These are phyloP conservation scores for Tolypeutes matacus DNA, from an alignment of 2,797 vertebrate species.

Conservation along the genomic window DNA sequence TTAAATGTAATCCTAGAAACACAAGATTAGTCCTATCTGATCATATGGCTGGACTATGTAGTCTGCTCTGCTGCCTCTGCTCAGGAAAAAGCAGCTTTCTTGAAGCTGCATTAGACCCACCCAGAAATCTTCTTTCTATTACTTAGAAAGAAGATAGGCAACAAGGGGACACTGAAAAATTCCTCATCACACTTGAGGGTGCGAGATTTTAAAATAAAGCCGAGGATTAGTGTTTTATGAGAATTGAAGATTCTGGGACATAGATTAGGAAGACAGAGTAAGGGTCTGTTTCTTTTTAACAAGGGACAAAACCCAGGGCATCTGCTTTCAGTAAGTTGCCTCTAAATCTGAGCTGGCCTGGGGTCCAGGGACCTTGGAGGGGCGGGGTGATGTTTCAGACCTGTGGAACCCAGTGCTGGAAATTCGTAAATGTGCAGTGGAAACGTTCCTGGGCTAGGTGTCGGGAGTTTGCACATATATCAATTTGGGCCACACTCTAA, in stretches of 20 bases:
- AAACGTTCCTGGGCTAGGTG: too few relatives aligned
- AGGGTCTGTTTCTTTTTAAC: background rate
- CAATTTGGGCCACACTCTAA: background rate
- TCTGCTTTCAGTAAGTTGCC: background rate
- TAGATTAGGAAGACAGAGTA: background rate
- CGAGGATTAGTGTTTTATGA: background rate
- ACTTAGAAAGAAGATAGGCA: background rate
- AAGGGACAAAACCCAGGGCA: background rate
- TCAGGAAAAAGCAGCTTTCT: background rate
- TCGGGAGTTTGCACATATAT: background rate
- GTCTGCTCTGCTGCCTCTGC: background rate
- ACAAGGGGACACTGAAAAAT: background rate
- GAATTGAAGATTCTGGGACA: background rate
- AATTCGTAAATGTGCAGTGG: background rate
- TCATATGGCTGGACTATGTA: background rate
- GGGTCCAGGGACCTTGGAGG: background rate
- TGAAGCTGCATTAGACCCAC: background rate
- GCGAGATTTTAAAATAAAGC: background rate
- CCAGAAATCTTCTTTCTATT: background rate
- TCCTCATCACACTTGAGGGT: background rate
- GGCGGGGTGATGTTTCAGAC: background rate
- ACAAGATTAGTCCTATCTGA: background rate
- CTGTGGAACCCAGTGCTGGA: background rate
- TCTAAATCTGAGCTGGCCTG: too few relatives aligned
- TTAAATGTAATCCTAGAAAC: slow-evolving; percentile 35